Percentiles rank a stretch among this genome's conserved stretches.
phyloP scores from a whole-genome alignment of 2,797 vertebrate species.

The Todus mexicanus region DNA sequence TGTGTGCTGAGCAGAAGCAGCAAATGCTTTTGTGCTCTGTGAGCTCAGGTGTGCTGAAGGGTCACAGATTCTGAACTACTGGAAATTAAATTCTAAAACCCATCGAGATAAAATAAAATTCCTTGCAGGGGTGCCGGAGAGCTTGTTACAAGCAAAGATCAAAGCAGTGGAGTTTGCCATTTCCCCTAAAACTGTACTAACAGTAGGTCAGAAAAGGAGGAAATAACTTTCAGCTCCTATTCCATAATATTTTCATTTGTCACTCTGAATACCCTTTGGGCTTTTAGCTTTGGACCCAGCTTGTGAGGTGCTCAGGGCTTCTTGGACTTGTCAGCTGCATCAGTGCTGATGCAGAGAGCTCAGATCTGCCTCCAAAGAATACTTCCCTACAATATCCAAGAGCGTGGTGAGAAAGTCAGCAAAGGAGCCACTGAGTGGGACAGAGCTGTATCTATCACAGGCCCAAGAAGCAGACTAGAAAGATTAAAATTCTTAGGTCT shows the following conservation, averaged over 20 bases:
- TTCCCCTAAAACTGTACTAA: neutral
- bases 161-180: neutral
- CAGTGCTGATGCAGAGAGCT: neutral
- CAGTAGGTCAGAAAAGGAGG: neutral
- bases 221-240: neutral
- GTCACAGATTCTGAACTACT: neutral
- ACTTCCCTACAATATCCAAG: neutral
- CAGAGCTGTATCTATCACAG: neutral
- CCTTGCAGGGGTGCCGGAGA: neutral
- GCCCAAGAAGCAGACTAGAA: neutral
- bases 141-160: neutral
- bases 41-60: neutral
- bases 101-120: conserved; percentile 1
- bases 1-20: neutral
- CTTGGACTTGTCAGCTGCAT: neutral
- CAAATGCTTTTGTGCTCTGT: neutral
- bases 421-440: neutral
- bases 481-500: neutral
- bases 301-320: neutral
- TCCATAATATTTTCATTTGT: neutral
- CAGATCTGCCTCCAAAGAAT: neutral
- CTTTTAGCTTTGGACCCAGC: neutral
- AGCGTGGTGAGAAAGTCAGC: neutral
- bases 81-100: conserved; percentile 21
- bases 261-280: neutral